Percentiles rank a stretch among this genome's conserved stretches.
Conservation (phyloP, 1,140 invertebrate genomes). For the Calephelis virginiensis region DNA sequence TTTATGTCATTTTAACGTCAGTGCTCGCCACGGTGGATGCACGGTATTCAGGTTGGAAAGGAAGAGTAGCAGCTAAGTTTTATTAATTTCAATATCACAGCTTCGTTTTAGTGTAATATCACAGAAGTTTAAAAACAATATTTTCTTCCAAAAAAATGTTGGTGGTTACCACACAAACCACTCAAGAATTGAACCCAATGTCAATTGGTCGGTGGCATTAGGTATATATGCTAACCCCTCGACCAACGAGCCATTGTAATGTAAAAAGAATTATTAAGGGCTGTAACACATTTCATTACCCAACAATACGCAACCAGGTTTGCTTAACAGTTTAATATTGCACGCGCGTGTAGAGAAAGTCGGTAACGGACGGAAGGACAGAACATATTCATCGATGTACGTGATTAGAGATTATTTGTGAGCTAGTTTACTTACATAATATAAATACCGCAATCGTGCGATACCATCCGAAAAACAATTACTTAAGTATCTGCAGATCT, state of each 20-base stretch:
- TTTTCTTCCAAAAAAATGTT: too few relatives aligned
- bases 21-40: too few relatives aligned
- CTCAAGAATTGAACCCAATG: too few relatives aligned
- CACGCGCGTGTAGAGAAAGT: slow-evolving; percentile 59
- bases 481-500: neutral
- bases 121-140: too few relatives aligned
- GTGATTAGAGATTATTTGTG: slow-evolving; percentile 49
- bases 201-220: too few relatives aligned
- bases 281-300: slow-evolving; percentile 28
- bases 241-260: neutral
- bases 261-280: slow-evolving; percentile 21
- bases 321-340: slow-evolving; percentile 35
- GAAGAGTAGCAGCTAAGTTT: too few relatives aligned
- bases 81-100: too few relatives aligned
- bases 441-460: neutral
- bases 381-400: slow-evolving; percentile 43
- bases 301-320: slow-evolving; percentile 16
- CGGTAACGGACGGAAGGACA: slow-evolving; percentile 49
- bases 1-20: too few relatives aligned
- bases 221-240: too few relatives aligned
- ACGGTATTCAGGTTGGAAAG: too few relatives aligned
- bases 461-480: neutral
- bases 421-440: slow-evolving; percentile 21
- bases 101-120: too few relatives aligned
- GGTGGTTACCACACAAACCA: too few relatives aligned